Conservation (phyloP, 1,140 invertebrate species). For the Zaprionus gabonicus region DNA sequence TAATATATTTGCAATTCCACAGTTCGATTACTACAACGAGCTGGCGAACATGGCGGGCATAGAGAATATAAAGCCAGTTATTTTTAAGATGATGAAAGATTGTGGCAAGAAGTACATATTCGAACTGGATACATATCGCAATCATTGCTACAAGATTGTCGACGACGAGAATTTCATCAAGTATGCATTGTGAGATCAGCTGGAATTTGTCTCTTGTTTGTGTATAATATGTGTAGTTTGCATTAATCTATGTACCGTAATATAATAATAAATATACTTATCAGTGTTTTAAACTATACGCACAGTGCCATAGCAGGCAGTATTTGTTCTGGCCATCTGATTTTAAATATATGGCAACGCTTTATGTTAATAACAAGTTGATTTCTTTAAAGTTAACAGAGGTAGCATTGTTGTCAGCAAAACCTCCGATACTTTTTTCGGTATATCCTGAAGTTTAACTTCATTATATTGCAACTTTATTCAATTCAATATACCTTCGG, state of each 20-base stretch:
- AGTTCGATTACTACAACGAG: constrained; percentile 90
- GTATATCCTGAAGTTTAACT: no score
- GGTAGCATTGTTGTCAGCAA: no score
- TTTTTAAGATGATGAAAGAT: constrained; percentile 89
- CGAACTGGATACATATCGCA: constrained; percentile 87
- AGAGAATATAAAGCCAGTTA: constrained; percentile 87
- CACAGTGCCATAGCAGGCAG: constrained; percentile 17
- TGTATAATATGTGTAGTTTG: constrained; percentile 12
- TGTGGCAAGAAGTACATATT: constrained; percentile 88
- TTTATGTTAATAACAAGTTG: no score
- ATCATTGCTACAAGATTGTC: constrained; percentile 87
- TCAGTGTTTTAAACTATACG: background rate
- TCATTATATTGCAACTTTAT: no score
- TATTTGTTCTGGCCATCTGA: background rate
- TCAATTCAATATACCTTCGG: no score
- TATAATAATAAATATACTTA: constrained; percentile 1
- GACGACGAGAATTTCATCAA: constrained; percentile 87
- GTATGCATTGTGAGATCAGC: constrained; percentile 8
- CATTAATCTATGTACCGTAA: constrained; percentile 15
- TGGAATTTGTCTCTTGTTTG: background rate
- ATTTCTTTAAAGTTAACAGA: no score
- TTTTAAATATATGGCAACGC: constrained; percentile 7
- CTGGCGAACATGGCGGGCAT: constrained; percentile 88
- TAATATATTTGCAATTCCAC: constrained; percentile 42
- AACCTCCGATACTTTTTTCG: no score